phyloP scores from a whole-genome alignment of 2,797 vertebrate species.

The Serranus cabrilla region DNA sequence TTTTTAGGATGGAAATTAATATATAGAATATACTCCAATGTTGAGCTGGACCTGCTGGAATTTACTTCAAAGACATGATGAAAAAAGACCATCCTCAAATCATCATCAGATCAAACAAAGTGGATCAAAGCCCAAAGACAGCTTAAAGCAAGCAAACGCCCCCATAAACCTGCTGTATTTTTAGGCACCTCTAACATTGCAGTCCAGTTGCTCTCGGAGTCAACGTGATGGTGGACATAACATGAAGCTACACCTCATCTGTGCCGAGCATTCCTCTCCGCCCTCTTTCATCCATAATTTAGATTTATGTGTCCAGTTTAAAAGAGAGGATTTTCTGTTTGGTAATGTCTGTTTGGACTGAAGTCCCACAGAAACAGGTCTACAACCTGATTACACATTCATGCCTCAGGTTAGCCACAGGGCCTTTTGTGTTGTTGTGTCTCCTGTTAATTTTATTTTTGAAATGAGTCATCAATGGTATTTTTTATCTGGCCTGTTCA shows the following conservation, averaged over 20 bases:
- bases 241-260: constrained; percentile 29
- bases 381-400: constrained; percentile 36
- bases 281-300: constrained; percentile 34
- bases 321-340: constrained; percentile 2
- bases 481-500: constrained; percentile 14
- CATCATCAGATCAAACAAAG: constrained; percentile 5
- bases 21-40: neutral
- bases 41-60: neutral
- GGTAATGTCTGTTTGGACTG: constrained; percentile 23
- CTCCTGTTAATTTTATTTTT: constrained; percentile 21
- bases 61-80: neutral
- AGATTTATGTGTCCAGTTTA: constrained; percentile 4
- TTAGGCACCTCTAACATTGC: constrained; percentile 7
- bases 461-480: constrained; percentile 14
- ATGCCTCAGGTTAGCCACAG: constrained; percentile 45
- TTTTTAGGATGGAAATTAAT: neutral
- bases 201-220: neutral
- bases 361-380: constrained; percentile 15
- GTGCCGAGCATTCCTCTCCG: constrained; percentile 7
- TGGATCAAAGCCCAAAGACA: neutral
- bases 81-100: constrained; percentile 10
- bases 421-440: constrained; percentile 4
- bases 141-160: neutral
- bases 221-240: constrained; percentile 14
- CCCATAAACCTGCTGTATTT: neutral